Percentiles rank a stretch among this genome's conserved stretches.
phyloP scores from a whole-genome alignment of 2,113 vertebrate species.

The Empidonax alnorum region DNA sequence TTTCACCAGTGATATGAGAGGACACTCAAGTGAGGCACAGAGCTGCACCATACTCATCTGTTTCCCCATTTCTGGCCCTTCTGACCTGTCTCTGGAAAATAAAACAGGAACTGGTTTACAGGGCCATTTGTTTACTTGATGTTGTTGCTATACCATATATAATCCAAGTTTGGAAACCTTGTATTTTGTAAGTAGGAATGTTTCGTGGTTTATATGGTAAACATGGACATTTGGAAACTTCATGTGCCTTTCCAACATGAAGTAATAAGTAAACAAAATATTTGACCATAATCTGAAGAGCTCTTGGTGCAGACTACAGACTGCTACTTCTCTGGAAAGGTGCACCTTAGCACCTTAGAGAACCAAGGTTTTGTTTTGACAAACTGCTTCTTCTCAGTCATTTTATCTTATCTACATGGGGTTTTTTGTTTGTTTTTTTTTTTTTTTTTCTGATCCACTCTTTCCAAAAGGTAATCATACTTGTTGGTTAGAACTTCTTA shows the following conservation, averaged over 20 bases:
- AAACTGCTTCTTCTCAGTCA: not conserved
- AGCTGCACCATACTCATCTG: not conserved
- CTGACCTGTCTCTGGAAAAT: not conserved
- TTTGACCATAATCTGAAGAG: not conserved
- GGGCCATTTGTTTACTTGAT: not conserved
- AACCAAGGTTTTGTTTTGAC: not conserved
- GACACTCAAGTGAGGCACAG: not conserved
- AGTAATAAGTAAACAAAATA: not conserved
- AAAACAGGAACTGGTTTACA: not conserved
- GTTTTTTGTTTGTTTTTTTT: not conserved
- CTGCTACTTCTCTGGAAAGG: not conserved
- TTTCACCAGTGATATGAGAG: not conserved
- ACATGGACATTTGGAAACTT: not conserved
- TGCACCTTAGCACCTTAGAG: not conserved
- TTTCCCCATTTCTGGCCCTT: not conserved
- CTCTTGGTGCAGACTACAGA: not conserved
- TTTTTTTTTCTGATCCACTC: not conserved
- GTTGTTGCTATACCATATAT: not conserved
- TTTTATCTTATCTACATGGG: not conserved
- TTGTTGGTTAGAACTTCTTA: not conserved
- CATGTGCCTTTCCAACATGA: not conserved
- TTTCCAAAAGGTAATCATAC: not conserved
- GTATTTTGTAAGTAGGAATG: not conserved
- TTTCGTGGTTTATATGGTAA: not conserved
- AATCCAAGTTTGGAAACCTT: not conserved